Conservation (phyloP, 2,888 invertebrate genomes). For the Omphaloscelis lunosa region DNA sequence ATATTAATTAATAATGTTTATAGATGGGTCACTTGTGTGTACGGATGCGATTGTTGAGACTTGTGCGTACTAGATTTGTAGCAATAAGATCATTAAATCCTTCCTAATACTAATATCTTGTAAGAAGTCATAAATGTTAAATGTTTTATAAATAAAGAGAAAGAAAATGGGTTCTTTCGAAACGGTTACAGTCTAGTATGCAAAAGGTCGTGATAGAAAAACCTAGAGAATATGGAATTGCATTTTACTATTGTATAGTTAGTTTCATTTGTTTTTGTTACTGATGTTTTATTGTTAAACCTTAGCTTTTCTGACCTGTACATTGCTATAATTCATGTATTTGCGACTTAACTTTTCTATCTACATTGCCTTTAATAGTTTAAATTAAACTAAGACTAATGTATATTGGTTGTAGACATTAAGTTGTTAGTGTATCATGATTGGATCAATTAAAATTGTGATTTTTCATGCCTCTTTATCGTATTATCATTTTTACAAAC, state of each 20-base stretch:
- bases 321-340: slow-evolving; percentile 77
- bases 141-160: slow-evolving; percentile 8
- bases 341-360: slow-evolving; percentile 82
- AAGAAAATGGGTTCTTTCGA: neutral
- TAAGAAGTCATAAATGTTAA: slow-evolving; percentile 8
- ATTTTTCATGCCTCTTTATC: neutral
- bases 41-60: slow-evolving; percentile 75
- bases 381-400: slow-evolving; percentile 80
- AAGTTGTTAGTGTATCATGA: slow-evolving; percentile 64
- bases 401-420: slow-evolving; percentile 71
- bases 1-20: slow-evolving; percentile 85
- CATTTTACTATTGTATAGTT: slow-evolving; percentile 73
- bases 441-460: slow-evolving; percentile 36
- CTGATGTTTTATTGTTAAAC: slow-evolving; percentile 67
- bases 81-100: neutral
- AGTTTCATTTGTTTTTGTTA: slow-evolving; percentile 65
- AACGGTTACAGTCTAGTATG: slow-evolving; percentile 47
- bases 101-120: slow-evolving; percentile 18
- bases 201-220: slow-evolving; percentile 68
- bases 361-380: slow-evolving; percentile 85
- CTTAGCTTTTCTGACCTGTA: slow-evolving; percentile 75
- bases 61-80: slow-evolving; percentile 64
- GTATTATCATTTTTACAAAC: slow-evolving; percentile 6
- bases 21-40: slow-evolving; percentile 82
- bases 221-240: slow-evolving; percentile 82